Conservation (phyloP, 2,113 vertebrate species). For the Nansenia antarctica region DNA sequence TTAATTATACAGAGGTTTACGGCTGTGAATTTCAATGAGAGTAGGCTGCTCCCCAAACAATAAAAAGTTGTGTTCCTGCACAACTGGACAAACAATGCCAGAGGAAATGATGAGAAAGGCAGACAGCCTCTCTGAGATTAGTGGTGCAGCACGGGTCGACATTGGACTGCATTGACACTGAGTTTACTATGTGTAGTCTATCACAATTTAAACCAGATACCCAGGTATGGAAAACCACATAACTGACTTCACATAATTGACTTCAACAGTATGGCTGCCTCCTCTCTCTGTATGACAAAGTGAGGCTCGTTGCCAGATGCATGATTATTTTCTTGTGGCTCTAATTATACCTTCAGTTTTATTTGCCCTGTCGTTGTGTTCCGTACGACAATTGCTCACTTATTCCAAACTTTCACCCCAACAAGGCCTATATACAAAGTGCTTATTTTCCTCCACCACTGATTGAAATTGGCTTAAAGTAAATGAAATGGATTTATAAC, state of each 20-base stretch:
- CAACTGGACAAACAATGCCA: conserved; percentile 56
- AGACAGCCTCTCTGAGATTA: conserved; percentile 35
- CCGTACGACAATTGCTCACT: conserved; percentile 67
- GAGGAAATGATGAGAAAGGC: conserved; percentile 39
- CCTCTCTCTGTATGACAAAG: conserved; percentile 61
- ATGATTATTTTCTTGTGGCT: conserved; percentile 75
- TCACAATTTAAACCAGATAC: conserved; percentile 59
- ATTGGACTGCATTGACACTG: conserved; percentile 38
- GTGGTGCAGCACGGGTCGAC: conserved; percentile 48
- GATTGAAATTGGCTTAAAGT: conserved; percentile 52
- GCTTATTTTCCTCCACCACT: conserved; percentile 26
- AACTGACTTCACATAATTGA: conserved; percentile 75
- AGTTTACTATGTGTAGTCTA: conserved; percentile 1
- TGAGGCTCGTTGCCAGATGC: conserved; percentile 65
- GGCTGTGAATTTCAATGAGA: conserved; percentile 68
- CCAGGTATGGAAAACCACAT: conserved; percentile 70
- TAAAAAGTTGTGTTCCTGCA: conserved; percentile 54
- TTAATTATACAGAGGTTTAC: conserved; percentile 73
- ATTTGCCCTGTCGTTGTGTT: conserved; percentile 62
- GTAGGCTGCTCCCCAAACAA: conserved; percentile 56
- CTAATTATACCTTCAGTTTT: conserved; percentile 73
- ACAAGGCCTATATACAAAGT: conserved; percentile 10
- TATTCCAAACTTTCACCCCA: conserved; percentile 59
- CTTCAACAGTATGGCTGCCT: conserved; percentile 67
- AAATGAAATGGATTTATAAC: conserved; percentile 41